These are phyloP conservation scores for Oreochromis mossambicus DNA, from an alignment of 2,797 vertebrate species.

Conservation along the genomic window DNA sequence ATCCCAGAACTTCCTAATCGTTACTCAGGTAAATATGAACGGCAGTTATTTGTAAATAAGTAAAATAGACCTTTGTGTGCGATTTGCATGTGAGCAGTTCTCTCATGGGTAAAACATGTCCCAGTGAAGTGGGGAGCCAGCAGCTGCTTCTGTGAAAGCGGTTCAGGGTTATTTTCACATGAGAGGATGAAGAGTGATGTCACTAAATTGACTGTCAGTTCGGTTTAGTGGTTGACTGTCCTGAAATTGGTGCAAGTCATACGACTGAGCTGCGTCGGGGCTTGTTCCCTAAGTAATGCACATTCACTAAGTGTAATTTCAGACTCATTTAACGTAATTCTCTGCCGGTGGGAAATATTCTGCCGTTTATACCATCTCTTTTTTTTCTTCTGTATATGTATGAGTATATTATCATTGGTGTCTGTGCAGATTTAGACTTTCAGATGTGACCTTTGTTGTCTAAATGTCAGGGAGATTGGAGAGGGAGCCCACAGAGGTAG, in stretches of 20 bases:
- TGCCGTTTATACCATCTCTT: constrained; percentile 31
- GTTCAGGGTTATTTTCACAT: constrained; percentile 22
- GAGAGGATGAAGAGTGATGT: neutral
- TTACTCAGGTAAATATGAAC: neutral
- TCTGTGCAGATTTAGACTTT: constrained; percentile 80
- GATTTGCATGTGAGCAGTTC: neutral
- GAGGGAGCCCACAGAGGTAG: constrained; percentile 71
- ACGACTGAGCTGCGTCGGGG: neutral
- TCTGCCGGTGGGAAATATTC: constrained; percentile 29
- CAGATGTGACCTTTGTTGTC: constrained; percentile 84
- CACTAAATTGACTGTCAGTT: neutral
- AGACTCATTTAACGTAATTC: constrained; percentile 8
- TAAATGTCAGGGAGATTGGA: constrained; percentile 80
- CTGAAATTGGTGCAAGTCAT: neutral
- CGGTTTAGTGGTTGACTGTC: neutral
- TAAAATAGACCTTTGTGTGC: neutral
- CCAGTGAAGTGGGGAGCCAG: constrained; percentile 14
- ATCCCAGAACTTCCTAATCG: neutral
- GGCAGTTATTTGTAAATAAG: constrained; percentile 12
- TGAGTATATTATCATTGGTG: constrained; percentile 75
- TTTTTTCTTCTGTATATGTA: constrained; percentile 62
- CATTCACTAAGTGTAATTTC: neutral
- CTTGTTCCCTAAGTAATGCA: neutral
- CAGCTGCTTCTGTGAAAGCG: constrained; percentile 29
- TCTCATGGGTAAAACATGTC: constrained; percentile 20